Conservation (phyloP, 2,797 vertebrate genomes). For the Anguilla obscura region DNA sequence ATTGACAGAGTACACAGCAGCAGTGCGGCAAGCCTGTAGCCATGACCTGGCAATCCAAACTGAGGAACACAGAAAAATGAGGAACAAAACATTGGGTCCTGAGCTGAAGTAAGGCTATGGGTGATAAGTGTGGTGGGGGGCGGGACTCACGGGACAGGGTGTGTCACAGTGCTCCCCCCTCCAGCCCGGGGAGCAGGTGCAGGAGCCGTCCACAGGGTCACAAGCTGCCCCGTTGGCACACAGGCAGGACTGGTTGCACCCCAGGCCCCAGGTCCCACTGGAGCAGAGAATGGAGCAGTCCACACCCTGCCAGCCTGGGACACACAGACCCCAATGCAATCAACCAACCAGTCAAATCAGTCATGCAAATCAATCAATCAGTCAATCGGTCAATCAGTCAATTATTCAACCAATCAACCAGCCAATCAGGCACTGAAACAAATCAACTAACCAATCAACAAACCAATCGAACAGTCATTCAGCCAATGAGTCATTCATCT, state of each 20-base stretch:
- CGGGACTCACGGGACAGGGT: slow-evolving; percentile 83
- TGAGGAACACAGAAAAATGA: background rate
- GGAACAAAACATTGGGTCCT: background rate
- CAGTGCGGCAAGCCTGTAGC: background rate
- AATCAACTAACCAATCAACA: background rate
- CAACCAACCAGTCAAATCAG: background rate
- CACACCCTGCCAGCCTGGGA: slow-evolving; percentile 89
- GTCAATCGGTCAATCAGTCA: background rate
- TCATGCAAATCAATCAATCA: background rate
- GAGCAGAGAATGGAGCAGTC: slow-evolving; percentile 91
- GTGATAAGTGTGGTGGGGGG: background rate
- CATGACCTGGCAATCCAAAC: background rate
- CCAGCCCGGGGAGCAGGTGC: slow-evolving; percentile 90
- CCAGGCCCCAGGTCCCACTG: slow-evolving; percentile 87
- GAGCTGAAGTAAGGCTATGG: background rate
- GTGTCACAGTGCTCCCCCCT: slow-evolving; percentile 83
- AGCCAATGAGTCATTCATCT: background rate
- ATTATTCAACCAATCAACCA: background rate
- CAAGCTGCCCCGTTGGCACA: slow-evolving; percentile 89
- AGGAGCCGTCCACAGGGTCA: slow-evolving; percentile 83
- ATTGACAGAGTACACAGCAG: background rate
- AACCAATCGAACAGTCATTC: background rate
- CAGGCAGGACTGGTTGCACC: slow-evolving; percentile 85
- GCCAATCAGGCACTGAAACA: background rate
- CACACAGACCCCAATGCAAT: background rate